Evolutionary conservation across 2,113 vertebrate species (phyloP).

Genomic region (Gymnarchus niloticus): DNA sequence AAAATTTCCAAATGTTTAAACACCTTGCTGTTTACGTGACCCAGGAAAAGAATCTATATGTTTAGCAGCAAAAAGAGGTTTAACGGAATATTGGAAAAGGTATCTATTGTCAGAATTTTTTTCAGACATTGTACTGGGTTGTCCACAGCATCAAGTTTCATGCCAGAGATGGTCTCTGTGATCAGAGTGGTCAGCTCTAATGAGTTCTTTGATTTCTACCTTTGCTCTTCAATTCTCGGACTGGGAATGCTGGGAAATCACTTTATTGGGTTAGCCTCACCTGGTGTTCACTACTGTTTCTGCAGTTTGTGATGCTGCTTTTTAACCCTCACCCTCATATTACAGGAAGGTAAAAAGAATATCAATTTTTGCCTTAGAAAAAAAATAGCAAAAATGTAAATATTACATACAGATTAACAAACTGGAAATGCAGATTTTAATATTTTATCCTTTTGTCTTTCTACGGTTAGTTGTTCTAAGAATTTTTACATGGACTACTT

Average conservation of each 20-base stretch:
- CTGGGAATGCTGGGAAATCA: neutral
- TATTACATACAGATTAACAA: neutral
- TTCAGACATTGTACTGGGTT: neutral
- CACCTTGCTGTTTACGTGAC: neutral
- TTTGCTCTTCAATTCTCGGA: neutral
- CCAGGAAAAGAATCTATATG: neutral
- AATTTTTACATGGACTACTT: neutral
- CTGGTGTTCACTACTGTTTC: neutral
- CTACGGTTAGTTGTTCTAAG: neutral
- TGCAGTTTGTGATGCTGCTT: neutral
- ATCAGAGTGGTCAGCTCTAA: neutral
- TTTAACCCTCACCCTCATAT: neutral
- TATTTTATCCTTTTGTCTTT: neutral
- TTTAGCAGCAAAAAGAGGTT: neutral
- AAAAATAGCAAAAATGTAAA: neutral
- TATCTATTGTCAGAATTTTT: neutral
- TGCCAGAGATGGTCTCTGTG: neutral
- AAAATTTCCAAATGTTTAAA: neutral
- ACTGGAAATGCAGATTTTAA: neutral
- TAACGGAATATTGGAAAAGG: neutral
- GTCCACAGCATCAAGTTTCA: neutral
- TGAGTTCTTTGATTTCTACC: neutral
- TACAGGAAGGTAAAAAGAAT: neutral
- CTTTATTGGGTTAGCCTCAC: neutral
- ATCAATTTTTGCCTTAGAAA: slow-evolving; percentile 2